Base-by-base conservation (phyloP, 1,140 invertebrate species). In the Hyles euphorbiae region DNA sequence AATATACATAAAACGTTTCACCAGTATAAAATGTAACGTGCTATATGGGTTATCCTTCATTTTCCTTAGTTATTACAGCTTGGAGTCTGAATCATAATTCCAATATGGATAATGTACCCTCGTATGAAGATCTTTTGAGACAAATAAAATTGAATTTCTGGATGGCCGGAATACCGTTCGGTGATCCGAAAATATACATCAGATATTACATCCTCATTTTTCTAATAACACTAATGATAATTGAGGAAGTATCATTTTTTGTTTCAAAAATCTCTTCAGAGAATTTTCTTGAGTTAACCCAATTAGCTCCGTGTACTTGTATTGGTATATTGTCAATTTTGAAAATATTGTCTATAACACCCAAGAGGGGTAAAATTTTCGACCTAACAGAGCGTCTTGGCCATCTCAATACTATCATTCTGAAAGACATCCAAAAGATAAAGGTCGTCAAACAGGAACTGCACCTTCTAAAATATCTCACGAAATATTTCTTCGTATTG, bases 401-500 rank as follows among this genome's bases (percentile, higher is more conserved):
- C 5, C 22, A 52, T 5, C 61, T 81, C 3, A 76, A 78, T 46
- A 11, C 60, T 3, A 55, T 65, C 49, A 63, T 72, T 51, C 44
- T 71, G 33, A 53, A 51, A 2, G 55, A 76, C 33, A 12, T 52
- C 2, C 53, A 53, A 10, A 79, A 81, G 55, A 60, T n/a, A 5
- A 48, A 65, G 3, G 44, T 73, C 7, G 61, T 79, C 0, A 68
- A 54, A 32, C 34, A 55, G 10, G 64, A 84, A 34, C 63, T 82
- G 8, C 51, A 65, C 8, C 59, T 75, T 40, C 43, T 82, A 0
- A 78, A 73, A 44, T 52, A 46, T 5, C 60, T 83, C 3, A 72
- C 68, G 0, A 80, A 80, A 47, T 78, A 77, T 63, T 84, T 79
- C 49, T 76, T 81, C 48, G 53, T 84, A 50, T 50, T 84, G 10